Base-by-base conservation (phyloP, 2,888 invertebrate species). In the Chirona hameri region DNA sequence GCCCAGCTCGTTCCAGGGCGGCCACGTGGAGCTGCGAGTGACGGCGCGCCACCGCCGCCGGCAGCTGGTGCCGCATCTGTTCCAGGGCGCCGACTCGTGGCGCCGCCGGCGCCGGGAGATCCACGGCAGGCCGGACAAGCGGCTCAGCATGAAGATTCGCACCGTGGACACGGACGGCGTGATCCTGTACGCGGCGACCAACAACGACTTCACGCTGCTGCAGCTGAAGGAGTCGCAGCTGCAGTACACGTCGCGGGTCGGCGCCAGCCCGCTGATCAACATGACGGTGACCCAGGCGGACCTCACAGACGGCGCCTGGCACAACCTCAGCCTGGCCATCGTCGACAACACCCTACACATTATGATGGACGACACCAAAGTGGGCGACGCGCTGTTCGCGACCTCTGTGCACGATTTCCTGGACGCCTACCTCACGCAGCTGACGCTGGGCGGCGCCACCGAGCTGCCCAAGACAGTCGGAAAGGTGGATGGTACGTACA, bases 341-440 rank as follows among this genome's bases (percentile, higher is more conserved):
- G 90, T 92, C 24, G 85, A 86, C 57, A 84, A 85, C 69, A 93
- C 92, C 14, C 90, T 96, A 60, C 91, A 92, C 83, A 87, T 96
- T 31, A 88, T 93, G 72, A 89, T 97, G 5, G 95, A 96, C 87
- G 91, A 90, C 39, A 88, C 88, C 55, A 90, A 92, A 84, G 91
- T 93, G 1, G 96, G 95, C 0, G 96, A 96, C 87, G 96, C 96
- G 87, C 89, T 97, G 9, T 96, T 96, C 87, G 91, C 94, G 0
- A 93, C 93, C 24, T 94, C 95, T 5, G 93, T 96, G 0, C 97
- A 97, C 87, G 95, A 97, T 87, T 97, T 97, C 87, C 90, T 97
- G 60, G 97, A 97, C 88, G 95, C 97, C 0, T 96, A 97, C 87
- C 89, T 98, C 81, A 94, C 94, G 0, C 90, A 92, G 9, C 88